Base-by-base conservation (phyloP, 2,888 invertebrate genomes). In the Eilema caniola region DNA sequence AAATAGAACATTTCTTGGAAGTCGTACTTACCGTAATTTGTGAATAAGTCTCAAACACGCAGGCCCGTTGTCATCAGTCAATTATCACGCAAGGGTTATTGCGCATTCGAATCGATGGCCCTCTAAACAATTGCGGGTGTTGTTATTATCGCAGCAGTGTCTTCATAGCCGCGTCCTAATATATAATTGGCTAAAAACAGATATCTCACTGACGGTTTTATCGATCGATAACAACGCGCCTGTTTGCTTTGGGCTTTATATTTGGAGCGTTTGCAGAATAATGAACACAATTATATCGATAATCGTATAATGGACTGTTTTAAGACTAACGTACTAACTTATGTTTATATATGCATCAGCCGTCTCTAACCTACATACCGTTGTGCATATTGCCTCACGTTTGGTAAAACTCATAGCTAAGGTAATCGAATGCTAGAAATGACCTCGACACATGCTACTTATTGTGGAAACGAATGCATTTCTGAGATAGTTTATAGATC, bases 381-480 rank as follows among this genome's bases (percentile, higher is more conserved):
- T 59, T 24, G 3, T 41, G 24, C 16, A 61, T 41, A 16, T 41
- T 62, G 37, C 62, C 41, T 41, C n/a, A 14, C 20, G 16, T 62
- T 41, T 62, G 16, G 41, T 62, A 11, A 64, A 37, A n/a, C 28
- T 64, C 63, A 53, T 53, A 20, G 53, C 3, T 1, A 64, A 25
- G 20, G 14, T 59, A 71, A 69, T 71, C 67, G 73, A 75, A 70
- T 47, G 78, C 74, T 80, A 78, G 78, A 78, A 71, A 69, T 59
- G 64, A 33, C 57, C 62, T 78, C 62, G 53, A 71, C 31, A 73
- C 72, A 78, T 78, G 77, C 70, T 79, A 75, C 62, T 71, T 69
- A 69, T 66, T 57, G 67, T 70, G 71, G 57, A 57, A 71, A 72
- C 70, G 70, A 78, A 75, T 76, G 81, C 81, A 81, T 81, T 81